Evolutionary conservation across 2,797 vertebrate genomes (phyloP), one percentile per base, ranked within the genome.

Genomic region (Falco rusticolus): DNA sequence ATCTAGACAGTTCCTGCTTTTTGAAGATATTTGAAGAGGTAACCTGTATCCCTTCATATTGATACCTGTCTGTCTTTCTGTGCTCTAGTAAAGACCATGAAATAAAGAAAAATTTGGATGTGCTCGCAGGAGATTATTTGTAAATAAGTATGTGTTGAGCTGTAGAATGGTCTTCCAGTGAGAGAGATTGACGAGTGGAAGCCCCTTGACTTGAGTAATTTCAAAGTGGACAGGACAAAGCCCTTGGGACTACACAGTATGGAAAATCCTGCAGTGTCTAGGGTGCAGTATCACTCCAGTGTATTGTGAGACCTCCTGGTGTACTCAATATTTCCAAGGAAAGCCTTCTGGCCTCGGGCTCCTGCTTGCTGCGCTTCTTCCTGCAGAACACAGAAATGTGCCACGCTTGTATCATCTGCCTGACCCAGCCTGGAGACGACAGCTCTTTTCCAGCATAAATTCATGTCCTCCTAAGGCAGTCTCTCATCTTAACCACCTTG

Each of bases 201-300:
- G 45, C 76, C 37, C 48, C 84, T 76, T 64, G 82, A 53, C 76
- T 90, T 34, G 48, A 93, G 33, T 11, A 12, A 50, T 90, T 85
- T 64, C 75, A 18, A 59, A 92, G 45, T 6, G 75, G 71, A 81
- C 47, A 51, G 51, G 66, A 89, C 41, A 87, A 93, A 93, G 4
- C 81, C 43, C 60, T 11, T 0, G 24, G 56, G 74, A 37, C 2
- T 5, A 0, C 11, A 8, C 43, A 53, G 22, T 19, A 74, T 0
- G 25, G 93, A 96, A 93, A 93, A 91, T 90, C 74, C 92, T 15
- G 21, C 48, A n/a, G 3, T 83, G 90, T 41, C 76, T 71, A 65
- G 50, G 69, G 48, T 75, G 45, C 45, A 18, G 45, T 18, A 45
- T 37, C 31, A 9, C 45, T 33, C 22, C 69, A 24, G 3, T 5